A percentile compares a stretch with the other conserved stretches of the same genome.
These are phyloP conservation scores for Pachycephala philippinensis DNA, from an alignment of 2,113 vertebrate species.

Conservation along the genomic window DNA sequence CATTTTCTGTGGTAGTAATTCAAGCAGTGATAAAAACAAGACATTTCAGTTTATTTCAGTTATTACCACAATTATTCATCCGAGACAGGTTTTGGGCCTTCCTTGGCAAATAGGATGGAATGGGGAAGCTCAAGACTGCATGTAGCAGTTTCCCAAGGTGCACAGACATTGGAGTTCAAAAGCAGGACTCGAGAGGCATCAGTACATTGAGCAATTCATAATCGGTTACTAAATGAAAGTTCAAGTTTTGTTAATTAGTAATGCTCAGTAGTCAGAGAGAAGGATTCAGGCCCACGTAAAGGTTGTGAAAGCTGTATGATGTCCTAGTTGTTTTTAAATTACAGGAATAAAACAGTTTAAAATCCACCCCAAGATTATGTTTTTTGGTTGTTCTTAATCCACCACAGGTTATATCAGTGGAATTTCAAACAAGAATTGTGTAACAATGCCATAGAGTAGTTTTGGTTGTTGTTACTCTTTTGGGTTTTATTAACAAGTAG, in stretches of 20 bases:
- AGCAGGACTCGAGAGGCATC: neutral
- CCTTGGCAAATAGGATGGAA: neutral
- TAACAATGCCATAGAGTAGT: neutral
- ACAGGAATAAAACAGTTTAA: neutral
- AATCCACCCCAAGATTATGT: neutral
- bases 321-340: neutral
- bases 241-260: neutral
- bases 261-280: neutral
- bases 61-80: neutral
- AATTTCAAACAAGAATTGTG: neutral
- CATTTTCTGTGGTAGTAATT: neutral
- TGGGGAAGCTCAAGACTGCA: neutral
- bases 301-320: neutral
- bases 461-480: neutral
- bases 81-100: neutral
- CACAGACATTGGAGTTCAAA: neutral
- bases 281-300: neutral
- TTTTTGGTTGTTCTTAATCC: neutral
- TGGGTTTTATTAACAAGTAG: neutral
- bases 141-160: neutral
- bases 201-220: neutral
- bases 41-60: neutral
- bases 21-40: neutral
- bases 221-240: neutral
- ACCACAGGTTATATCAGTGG: neutral